phyloP scores from a whole-genome alignment of 2,888 invertebrate genomes.

The Dorcus hopei region DNA sequence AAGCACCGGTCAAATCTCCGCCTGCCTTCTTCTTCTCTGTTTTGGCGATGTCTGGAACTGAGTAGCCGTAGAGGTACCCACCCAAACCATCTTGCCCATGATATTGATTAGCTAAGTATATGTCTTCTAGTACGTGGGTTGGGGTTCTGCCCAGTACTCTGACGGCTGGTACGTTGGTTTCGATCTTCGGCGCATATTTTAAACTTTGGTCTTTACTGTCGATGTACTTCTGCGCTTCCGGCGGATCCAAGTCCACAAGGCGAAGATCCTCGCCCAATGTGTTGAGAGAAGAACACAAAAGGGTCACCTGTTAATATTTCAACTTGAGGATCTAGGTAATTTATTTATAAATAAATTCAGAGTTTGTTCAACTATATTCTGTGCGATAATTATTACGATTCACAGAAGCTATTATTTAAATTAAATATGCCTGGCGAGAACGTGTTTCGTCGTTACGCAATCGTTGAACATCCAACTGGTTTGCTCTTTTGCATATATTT shows the following conservation, averaged over 20 bases:
- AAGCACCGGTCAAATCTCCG: constrained; percentile 69
- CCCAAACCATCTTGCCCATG: constrained; percentile 66
- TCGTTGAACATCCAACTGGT: too few relatives aligned
- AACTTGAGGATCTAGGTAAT: background rate
- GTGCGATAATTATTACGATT: too few relatives aligned
- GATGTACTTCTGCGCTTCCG: constrained; percentile 52
- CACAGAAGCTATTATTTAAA: too few relatives aligned
- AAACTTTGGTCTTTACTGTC: constrained; percentile 49
- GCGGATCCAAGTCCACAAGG: constrained; percentile 53
- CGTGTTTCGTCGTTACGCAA: too few relatives aligned
- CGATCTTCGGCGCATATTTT: constrained; percentile 55
- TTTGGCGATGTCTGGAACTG: constrained; percentile 70
- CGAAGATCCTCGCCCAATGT: constrained; percentile 50
- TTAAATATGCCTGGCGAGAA: too few relatives aligned
- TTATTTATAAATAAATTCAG: background rate
- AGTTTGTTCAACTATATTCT: too few relatives aligned
- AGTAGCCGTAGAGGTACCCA: constrained; percentile 69
- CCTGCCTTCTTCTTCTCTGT: constrained; percentile 68
- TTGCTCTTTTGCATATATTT: too few relatives aligned
- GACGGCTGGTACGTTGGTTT: constrained; percentile 51
- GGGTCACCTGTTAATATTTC: background rate
- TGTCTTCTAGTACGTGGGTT: constrained; percentile 66
- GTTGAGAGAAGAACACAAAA: background rate
- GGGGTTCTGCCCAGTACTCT: constrained; percentile 51
- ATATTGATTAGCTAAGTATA: constrained; percentile 67